Conservation (phyloP, 2,888 invertebrate species). For the Drosophila trichaetosa region DNA sequence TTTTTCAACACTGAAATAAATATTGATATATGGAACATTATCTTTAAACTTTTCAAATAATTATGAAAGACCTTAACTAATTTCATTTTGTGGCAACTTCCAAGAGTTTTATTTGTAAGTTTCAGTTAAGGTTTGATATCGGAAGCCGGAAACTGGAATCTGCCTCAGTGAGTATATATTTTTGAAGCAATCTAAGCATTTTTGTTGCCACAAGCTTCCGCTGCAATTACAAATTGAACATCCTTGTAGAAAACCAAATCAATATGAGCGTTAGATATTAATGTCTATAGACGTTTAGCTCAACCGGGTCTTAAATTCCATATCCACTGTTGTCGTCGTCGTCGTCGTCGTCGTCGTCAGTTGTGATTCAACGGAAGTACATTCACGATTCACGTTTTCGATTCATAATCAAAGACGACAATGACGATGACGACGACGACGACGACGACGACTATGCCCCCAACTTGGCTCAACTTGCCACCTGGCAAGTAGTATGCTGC, state of each 20-base stretch:
- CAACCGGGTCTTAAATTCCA: background rate
- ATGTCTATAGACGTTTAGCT: background rate
- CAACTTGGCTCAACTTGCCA: slow-evolving; percentile 24
- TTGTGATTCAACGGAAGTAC: slow-evolving; percentile 58
- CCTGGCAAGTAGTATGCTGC: slow-evolving; percentile 2
- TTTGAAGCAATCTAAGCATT: background rate
- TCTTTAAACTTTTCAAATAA: background rate
- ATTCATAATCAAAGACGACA: slow-evolving; percentile 36
- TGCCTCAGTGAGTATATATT: background rate
- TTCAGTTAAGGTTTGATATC: background rate
- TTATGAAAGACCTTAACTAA: background rate
- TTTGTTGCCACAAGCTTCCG: background rate
- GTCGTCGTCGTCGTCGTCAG: background rate
- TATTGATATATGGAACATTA: background rate
- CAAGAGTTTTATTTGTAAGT: background rate
- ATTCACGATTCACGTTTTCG: slow-evolving; percentile 46
- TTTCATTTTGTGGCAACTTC: background rate
- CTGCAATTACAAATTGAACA: background rate
- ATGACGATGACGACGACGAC: background rate
- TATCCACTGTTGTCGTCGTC: background rate
- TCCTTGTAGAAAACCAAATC: background rate
- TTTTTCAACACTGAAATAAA: background rate
- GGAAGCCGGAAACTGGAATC: background rate
- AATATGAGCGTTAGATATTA: background rate
- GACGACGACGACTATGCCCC: slow-evolving; percentile 11